These are phyloP conservation scores for Mola mola DNA, from an alignment of 2,113 vertebrate genomes.

Conservation along the genomic window DNA sequence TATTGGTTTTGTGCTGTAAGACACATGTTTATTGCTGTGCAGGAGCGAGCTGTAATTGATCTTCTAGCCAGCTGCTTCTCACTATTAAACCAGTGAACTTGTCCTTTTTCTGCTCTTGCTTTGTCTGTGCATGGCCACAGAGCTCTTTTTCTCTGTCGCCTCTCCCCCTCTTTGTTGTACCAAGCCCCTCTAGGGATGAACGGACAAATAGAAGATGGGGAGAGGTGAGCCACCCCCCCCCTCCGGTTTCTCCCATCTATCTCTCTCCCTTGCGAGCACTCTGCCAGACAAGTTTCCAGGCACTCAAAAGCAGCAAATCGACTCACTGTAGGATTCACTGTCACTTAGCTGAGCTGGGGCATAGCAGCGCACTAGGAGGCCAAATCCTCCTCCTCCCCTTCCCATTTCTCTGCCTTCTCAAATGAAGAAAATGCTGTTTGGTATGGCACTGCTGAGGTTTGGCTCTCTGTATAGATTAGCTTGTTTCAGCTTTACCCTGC, in stretches of 20 bases:
- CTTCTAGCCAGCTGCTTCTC: constrained; percentile 58
- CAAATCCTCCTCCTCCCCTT: constrained; percentile 44
- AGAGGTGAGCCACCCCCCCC: constrained; percentile 64
- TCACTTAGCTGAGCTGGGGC: constrained; percentile 68
- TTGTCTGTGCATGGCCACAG: constrained; percentile 51
- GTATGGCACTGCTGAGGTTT: constrained; percentile 14
- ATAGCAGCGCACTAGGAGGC: constrained; percentile 55
- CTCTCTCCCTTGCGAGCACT: constrained; percentile 65
- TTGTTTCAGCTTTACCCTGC: constrained; percentile 19
- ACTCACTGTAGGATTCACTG: constrained; percentile 72
- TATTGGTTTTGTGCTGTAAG: constrained; percentile 22
- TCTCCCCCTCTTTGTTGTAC: constrained; percentile 62
- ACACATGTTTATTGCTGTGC: constrained; percentile 41
- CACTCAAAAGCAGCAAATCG: constrained; percentile 75
- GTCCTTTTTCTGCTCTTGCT: constrained; percentile 56
- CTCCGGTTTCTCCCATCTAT: constrained; percentile 52
- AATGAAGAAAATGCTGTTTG: constrained; percentile 54
- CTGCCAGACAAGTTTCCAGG: constrained; percentile 71
- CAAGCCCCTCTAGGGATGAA: constrained; percentile 72
- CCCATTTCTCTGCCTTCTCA: constrained; percentile 47
- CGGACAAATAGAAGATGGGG: constrained; percentile 72
- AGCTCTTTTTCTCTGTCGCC: constrained; percentile 48
- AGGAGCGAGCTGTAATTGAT: constrained; percentile 47
- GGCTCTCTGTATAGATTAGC: constrained; percentile 27
- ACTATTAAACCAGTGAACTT: constrained; percentile 74